Percentiles rank a stretch among this genome's conserved stretches.
These are phyloP conservation scores for Rugalucina vietnamica DNA, from an alignment of 2,888 invertebrate genomes.

Conservation along the genomic window DNA sequence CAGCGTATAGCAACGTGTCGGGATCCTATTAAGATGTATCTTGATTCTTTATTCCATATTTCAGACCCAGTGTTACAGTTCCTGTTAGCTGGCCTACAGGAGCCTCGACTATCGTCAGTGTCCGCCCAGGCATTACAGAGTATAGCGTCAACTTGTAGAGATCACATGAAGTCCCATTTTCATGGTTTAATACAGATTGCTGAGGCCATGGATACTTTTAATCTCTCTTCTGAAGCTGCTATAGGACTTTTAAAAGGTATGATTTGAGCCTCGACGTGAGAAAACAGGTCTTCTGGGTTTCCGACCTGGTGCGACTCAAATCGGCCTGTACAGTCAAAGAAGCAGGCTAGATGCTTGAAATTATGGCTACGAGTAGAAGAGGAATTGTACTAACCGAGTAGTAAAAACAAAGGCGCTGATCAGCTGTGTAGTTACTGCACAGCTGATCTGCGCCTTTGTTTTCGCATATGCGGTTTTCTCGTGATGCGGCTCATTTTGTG, in stretches of 20 bases:
- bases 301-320: too few relatives aligned
- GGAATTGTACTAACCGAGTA: too few relatives aligned
- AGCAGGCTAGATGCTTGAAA: too few relatives aligned
- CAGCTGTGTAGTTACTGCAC: too few relatives aligned
- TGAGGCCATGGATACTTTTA: conserved; percentile 81
- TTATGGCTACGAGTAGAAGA: too few relatives aligned
- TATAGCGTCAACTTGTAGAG: conserved; percentile 92
- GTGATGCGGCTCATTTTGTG: too few relatives aligned
- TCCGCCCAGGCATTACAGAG: conserved; percentile 94
- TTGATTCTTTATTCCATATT: conserved; percentile 87
- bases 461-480: too few relatives aligned
- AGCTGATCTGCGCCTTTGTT: too few relatives aligned
- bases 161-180: conserved; percentile 92
- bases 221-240: conserved; percentile 81
- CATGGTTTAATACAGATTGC: conserved; percentile 87
- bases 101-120: conserved; percentile 85
- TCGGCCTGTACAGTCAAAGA: too few relatives aligned
- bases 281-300: too few relatives aligned
- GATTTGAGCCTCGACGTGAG: background rate
- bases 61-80: conserved; percentile 92
- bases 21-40: conserved; percentile 91
- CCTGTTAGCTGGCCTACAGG: conserved; percentile 86
- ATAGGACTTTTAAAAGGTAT: conserved; percentile 82
- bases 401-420: too few relatives aligned
- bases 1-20: conserved; percentile 95